Base-by-base conservation (phyloP, 1,140 invertebrate genomes). In the Drosophila kanapiae region DNA sequence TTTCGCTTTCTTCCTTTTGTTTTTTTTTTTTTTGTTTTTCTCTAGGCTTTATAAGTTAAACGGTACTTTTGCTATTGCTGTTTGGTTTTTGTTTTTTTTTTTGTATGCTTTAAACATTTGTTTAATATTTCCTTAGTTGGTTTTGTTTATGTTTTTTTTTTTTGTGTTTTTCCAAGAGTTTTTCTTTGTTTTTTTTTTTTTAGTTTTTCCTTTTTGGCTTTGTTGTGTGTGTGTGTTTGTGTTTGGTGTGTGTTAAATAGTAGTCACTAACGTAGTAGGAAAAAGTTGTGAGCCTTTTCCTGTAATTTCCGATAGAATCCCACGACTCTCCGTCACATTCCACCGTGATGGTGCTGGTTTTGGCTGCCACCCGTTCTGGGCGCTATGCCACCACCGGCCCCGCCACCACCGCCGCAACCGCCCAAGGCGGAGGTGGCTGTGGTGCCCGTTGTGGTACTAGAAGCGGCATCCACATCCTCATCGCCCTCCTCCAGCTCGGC, bases 301-400 rank as follows among this genome's bases (percentile, higher is more conserved):
- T 96, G 95, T 93, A 97, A 94, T 95, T 96, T 97, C 94, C 95
- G 96, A 94, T 96, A 97, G 94, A 97, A 95, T 94, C 96, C 96
- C 92, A 96, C 94, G 94, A 97, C 95, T 95, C 96, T 97, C 96
- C 96, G 96, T 97, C 96, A 97, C 95, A 97, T 97, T 92, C 96
- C 96, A 94, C 84, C 80, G 75, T 92, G 92, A 69, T 77, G 90
- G 27, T 72, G 58, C 56, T 91, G 91, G 87, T 94, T 93, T 80
- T 95, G 94, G 61, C 93, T 93, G 65, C 93, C 93, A 77, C 92
- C 93, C 70, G 70, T 72, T 38, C 56, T 60, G 16, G 94, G 94
- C 56, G 94, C 94, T 38, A 82, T 53, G 74, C 93, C 93, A 69
- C 88, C 93, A 10, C 77, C 76, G 1, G 16, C 71, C 71, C 83